Percentiles rank a stretch among this genome's conserved stretches.
Evolutionary conservation across 2,888 invertebrate species (phyloP).

Genomic region (Mythimna vitellina): DNA sequence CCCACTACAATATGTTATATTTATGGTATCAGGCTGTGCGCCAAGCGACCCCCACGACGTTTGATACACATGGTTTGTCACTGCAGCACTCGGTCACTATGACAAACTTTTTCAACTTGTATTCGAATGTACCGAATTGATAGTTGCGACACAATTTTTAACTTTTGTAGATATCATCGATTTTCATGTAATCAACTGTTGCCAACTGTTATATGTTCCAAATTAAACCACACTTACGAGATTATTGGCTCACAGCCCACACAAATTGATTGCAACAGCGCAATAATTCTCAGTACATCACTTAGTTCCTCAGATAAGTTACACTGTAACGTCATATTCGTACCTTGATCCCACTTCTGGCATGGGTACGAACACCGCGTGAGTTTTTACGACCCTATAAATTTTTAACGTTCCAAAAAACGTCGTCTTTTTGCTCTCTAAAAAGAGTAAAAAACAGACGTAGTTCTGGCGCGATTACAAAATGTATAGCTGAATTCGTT

Average conservation of each 20-base stretch:
- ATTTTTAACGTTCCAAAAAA: slow-evolving; percentile 87
- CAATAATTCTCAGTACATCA: slow-evolving; percentile 66
- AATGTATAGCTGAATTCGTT: slow-evolving; percentile 66
- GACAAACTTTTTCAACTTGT: too few species aligned
- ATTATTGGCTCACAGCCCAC: slow-evolving; percentile 20
- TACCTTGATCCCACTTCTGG: slow-evolving; percentile 73
- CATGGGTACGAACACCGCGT: slow-evolving; percentile 79
- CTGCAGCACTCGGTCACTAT: too few species aligned
- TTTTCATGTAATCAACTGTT: too few species aligned
- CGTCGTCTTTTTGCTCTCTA: slow-evolving; percentile 77
- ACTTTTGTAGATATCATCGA: too few species aligned
- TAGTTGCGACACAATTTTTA: too few species aligned
- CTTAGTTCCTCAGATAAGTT: slow-evolving; percentile 67
- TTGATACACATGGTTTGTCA: too few species aligned
- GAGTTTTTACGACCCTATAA: slow-evolving; percentile 87
- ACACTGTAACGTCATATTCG: slow-evolving; percentile 81
- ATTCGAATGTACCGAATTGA: too few species aligned
- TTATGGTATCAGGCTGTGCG: too few species aligned
- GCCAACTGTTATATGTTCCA: too few species aligned
- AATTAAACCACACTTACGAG: too few species aligned
- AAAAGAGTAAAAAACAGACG: slow-evolving; percentile 73
- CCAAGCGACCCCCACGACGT: too few species aligned
- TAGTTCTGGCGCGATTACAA: slow-evolving; percentile 72
- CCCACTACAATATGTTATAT: too few species aligned
- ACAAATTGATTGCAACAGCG: slow-evolving; percentile 37